Evolutionary conservation across 2,888 invertebrate species (phyloP).

Genomic region (Dryococelus australis): DNA sequence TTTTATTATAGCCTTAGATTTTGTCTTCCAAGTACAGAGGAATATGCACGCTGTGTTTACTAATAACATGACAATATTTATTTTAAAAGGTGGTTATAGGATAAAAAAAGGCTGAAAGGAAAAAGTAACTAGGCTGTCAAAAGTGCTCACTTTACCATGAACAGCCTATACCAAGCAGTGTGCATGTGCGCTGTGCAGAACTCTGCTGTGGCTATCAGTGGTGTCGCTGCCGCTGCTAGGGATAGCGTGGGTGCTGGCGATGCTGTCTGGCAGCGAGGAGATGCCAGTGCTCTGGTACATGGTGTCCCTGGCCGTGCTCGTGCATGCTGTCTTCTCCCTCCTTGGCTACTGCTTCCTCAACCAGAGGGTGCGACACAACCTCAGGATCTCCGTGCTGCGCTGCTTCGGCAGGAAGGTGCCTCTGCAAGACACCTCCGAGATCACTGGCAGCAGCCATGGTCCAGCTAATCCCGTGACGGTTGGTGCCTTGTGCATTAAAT

Average conservation of each 20-base stretch:
- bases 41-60: too few relatives aligned
- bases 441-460: conserved; percentile 65
- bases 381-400: conserved; percentile 72
- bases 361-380: conserved; percentile 73
- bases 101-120: too few relatives aligned
- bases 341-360: conserved; percentile 90
- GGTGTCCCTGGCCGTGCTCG: conserved; percentile 77
- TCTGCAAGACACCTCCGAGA: conserved; percentile 69
- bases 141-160: too few relatives aligned
- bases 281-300: conserved; percentile 76
- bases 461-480: not conserved
- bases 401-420: conserved; percentile 86
- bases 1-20: too few relatives aligned
- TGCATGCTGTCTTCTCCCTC: conserved; percentile 84
- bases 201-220: conserved; percentile 86
- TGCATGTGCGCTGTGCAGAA: conserved; percentile 61
- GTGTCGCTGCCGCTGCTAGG: conserved; percentile 85
- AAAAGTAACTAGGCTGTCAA: too few relatives aligned
- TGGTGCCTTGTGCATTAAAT: conserved; percentile 38
- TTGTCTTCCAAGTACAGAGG: too few relatives aligned
- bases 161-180: not conserved
- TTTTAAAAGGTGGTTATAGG: too few relatives aligned
- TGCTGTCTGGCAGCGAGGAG: conserved; percentile 78
- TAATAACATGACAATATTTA: too few relatives aligned
- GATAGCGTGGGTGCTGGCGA: conserved; percentile 85